Percentiles rank a stretch among this genome's conserved stretches.
These are phyloP conservation scores for Parochlus steinenii DNA, from an alignment of 2,888 invertebrate species.

Conservation along the genomic window DNA sequence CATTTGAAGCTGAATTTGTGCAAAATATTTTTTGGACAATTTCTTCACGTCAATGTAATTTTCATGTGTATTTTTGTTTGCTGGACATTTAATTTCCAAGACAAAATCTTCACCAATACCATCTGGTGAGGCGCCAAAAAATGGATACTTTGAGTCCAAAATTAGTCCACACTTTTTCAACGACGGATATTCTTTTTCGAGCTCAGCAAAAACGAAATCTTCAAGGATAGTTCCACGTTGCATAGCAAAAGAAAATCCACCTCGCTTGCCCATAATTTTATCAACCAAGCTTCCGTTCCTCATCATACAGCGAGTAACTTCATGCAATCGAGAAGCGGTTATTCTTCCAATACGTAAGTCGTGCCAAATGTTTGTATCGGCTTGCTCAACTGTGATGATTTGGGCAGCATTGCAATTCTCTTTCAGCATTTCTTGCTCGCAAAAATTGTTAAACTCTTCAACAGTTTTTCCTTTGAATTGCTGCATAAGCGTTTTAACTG, in stretches of 20 bases:
- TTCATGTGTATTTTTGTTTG: slow-evolving; percentile 1
- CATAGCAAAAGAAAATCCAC: slow-evolving; percentile 8
- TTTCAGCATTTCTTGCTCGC: too few species aligned
- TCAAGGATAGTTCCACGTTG: slow-evolving; percentile 8
- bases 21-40: slow-evolving; percentile 7
- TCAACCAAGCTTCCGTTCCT: slow-evolving; percentile 2
- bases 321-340: slow-evolving; percentile 6
- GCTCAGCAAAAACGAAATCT: slow-evolving; percentile 8
- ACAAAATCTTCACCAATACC: slow-evolving; percentile 7
- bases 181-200: slow-evolving; percentile 9
- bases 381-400: slow-evolving; percentile 10
- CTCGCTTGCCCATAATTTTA: slow-evolving; percentile 8
- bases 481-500: too few species aligned
- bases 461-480: too few species aligned
- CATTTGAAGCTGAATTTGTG: slow-evolving; percentile 11
- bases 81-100: slow-evolving; percentile 10
- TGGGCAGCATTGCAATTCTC: too few species aligned
- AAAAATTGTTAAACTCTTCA: too few species aligned
- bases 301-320: slow-evolving; percentile 5
- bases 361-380: slow-evolving; percentile 9
- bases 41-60: slow-evolving; percentile 4
- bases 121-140: slow-evolving; percentile 8
- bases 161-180: slow-evolving; percentile 5
- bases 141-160: slow-evolving; percentile 5
- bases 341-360: slow-evolving; percentile 8